Base-by-base conservation (phyloP, 2,888 invertebrate genomes). In the Neocrepidodera transversa region DNA sequence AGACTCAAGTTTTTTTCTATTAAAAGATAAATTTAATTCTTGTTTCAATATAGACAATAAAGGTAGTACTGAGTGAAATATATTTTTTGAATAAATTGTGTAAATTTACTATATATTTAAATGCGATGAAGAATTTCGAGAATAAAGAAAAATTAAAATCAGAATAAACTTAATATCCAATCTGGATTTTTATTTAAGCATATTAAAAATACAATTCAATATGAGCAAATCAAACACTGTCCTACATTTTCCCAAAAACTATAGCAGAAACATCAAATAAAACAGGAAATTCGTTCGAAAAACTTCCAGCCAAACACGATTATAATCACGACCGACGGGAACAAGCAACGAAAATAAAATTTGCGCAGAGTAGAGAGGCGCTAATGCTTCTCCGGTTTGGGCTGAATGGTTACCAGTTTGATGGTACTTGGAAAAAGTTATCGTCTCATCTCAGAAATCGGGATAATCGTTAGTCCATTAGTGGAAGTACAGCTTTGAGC, bases 391-490 rank as follows among this genome's bases (percentile, higher is more conserved):
- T 38, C 38, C 38, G 38, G 38, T 38, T 16, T 38, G 38, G 38
- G 16, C 38, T 38, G 38, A 38, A 38, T 16, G 38, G 38, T 16
- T 38, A 38, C 38, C 38, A 38, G 38, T 38, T 38, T 38, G 38
- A 38, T 38, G 69, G 66, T 66, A 64, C 69, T 66, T 63, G 57
- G 65, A 71, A 73, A 72, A 73, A 73, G 66, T 72, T 73, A 74
- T 70, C 72, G 67, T 69, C 67, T 68, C 71, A 72, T 71, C 75
- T 71, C 70, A 70, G 73, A 71, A 75, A 74, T 73, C 73, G 67
- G 75, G 75, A 75, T 76, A 76, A 76, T 76, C 76, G 75, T 74
- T 72, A 74, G 75, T 74, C 76, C 76, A 75, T 76, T 76, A 76
- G 74, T 73, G 70, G 68, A 72, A 70, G 71, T 68, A 68, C 67